Evolutionary conservation across 1,140 invertebrate species (phyloP), one percentile per base, ranked within the genome.

Genomic region (Aphelenchoides besseyi): DNA sequence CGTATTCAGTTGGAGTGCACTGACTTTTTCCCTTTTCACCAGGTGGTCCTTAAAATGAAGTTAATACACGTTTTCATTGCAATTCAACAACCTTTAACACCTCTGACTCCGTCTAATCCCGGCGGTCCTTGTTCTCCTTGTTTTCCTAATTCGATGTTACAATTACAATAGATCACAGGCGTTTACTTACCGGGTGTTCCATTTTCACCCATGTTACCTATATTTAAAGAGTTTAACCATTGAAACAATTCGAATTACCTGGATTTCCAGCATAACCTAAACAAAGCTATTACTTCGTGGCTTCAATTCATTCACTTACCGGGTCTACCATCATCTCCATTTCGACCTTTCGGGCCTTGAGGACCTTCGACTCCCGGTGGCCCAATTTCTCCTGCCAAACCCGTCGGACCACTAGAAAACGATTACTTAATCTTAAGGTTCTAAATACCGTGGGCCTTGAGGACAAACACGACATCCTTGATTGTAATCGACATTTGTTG

Each of bases 181-280:
- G n/a, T n/a, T 41, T 41, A 8, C 5, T 41, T n/a, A n/a, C 37
- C 37, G 5, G 37, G 5, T 41, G 5, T 41, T 41, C 37, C 37
- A 41, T 5, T n/a, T 5, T 41, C 37, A n/a, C 37, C 37, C 5
- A 41, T n/a, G n/a, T n/a, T n/a, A n/a, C n/a, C n/a, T 59, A 5
- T 29, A 59, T 33, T 8, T 8, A 59, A 8, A 59, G 5, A 59
- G 23, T 59, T 59, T 28, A 8, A 12, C 5, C 26, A 8, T 59
- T 5, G 18, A 59, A 59, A 59, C 26, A 59, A 33, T 8, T 16
- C 41, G 41, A 48, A 23, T 59, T 5, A 23, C 55, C 55, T 33
- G 55, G 55, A 59, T 59, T 59, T 5, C 55, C 55, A 28, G 18
- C 18, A 33, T 59, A 59, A 8, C 55, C 41, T 48, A 48, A 48